Evolutionary conservation across 1,140 invertebrate species (phyloP).

Genomic region (Bicyclus anynana): DNA sequence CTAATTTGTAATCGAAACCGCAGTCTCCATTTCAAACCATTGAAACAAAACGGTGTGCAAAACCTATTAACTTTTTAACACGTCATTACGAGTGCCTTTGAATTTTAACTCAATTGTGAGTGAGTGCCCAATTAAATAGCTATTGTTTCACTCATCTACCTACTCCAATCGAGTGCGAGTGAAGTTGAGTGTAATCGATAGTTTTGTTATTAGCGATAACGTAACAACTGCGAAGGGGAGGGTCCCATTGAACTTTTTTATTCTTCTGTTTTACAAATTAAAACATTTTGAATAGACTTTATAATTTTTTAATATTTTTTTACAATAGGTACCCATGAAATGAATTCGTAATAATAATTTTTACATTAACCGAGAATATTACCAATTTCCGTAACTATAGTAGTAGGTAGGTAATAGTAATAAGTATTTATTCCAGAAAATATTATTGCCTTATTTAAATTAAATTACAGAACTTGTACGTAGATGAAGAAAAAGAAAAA

Average conservation of each 20-base stretch:
- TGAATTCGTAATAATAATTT: too few relatives aligned
- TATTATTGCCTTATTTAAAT: too few relatives aligned
- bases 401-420: too few relatives aligned
- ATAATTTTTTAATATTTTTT: too few relatives aligned
- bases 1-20: slow-evolving; percentile 1
- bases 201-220: slow-evolving; percentile 2
- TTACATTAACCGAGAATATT: too few relatives aligned
- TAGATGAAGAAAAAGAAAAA: too few relatives aligned
- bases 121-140: slow-evolving; percentile 2
- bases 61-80: slow-evolving; percentile 5
- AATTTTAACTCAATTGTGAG: slow-evolving; percentile 7
- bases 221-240: background rate
- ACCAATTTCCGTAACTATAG: too few relatives aligned
- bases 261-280: background rate
- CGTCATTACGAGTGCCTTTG: slow-evolving; percentile 4
- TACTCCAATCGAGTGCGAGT: slow-evolving; percentile 4
- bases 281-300: too few relatives aligned
- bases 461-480: too few relatives aligned
- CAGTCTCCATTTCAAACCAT: background rate
- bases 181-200: slow-evolving; percentile 6
- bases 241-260: background rate
- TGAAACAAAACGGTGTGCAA: background rate
- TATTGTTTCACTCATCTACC: background rate
- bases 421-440: too few relatives aligned
- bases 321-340: too few relatives aligned